Percentiles rank a stretch among this genome's conserved stretches.
phyloP scores from a whole-genome alignment of 2,888 invertebrate species.

The Blastobasis lacticolella region DNA sequence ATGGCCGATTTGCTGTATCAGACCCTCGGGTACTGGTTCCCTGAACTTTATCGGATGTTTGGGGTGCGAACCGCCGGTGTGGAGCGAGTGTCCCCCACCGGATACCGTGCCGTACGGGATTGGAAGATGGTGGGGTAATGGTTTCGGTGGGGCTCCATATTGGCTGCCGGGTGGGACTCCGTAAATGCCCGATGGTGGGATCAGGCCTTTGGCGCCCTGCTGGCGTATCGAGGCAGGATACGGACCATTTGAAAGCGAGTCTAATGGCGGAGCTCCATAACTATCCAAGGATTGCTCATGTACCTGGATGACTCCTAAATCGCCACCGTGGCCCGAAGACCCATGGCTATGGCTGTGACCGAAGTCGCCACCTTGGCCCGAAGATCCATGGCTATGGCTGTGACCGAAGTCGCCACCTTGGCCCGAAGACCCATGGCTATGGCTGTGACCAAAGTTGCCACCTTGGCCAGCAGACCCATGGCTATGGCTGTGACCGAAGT shows the following conservation, averaged over 20 bases:
- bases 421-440: too few relatives aligned
- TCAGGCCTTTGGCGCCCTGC: slow-evolving; percentile 66
- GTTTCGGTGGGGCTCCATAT: slow-evolving; percentile 56
- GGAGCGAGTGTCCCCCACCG: slow-evolving; percentile 54
- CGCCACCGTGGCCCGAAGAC: slow-evolving; percentile 14
- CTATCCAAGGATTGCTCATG: slow-evolving; percentile 24
- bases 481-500: too few relatives aligned
- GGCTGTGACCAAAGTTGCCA: too few relatives aligned
- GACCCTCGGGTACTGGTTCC: slow-evolving; percentile 81
- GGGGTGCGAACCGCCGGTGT: slow-evolving; percentile 58
- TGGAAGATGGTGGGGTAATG: slow-evolving; percentile 42
- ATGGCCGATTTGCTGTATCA: slow-evolving; percentile 79
- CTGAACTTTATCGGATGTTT: slow-evolving; percentile 81
- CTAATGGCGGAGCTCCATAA: slow-evolving; percentile 58
- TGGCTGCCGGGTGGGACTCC: slow-evolving; percentile 75
- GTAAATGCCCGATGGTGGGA: slow-evolving; percentile 76
- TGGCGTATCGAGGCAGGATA: slow-evolving; percentile 51
- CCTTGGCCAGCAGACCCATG: too few relatives aligned
- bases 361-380: too few relatives aligned
- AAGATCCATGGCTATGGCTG: too few relatives aligned
- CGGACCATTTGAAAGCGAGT: slow-evolving; percentile 55
- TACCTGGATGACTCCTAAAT: too few relatives aligned
- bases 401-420: too few relatives aligned
- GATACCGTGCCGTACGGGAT: slow-evolving; percentile 59
- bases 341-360: too few relatives aligned